Base-by-base conservation (phyloP, 2,113 vertebrate species). In the Elephas maximus region DNA sequence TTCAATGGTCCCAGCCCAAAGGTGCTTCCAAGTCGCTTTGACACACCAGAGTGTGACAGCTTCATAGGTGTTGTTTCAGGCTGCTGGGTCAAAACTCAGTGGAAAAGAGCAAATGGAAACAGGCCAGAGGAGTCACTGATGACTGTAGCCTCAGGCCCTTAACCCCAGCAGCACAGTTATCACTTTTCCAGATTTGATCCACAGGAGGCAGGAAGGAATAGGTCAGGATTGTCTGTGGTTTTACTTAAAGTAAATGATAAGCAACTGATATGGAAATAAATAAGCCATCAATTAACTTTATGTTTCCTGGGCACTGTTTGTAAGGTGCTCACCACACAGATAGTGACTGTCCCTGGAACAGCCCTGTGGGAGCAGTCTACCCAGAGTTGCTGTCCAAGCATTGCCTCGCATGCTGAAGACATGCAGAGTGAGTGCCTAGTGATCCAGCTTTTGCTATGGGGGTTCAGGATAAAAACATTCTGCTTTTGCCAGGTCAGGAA, bases 1-100 rank as follows among this genome's bases (percentile, higher is more conserved):
- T 95, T 98, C 97, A 98, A 98, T 57, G 96, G 97, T 94, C 98
- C 94, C 97, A 96, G 97, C 96, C 98, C 97, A 98, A 98, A 98
- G 97, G 97, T 57, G 93, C 88, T 97, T 96, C 85, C 73, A 95
- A 97, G 94, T 97, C 91, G 4, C 96, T 98, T 97, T 97, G 97
- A 98, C 96, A 97, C 96, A 96, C 95, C 86, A 97, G 93, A 90
- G 33, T 97, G 86, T 98, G 97, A 98, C 97, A 97, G 95, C 96
- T 98, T 98, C 98, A 97, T 82, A 98, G 97, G 97, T 96, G 79
- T 97, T 97, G 96, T 94, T 94, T 95, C 85, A 93, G 96, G 92
- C 91, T 78, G 48, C 80, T 97, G 10, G 93, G 88, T 87, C 76
- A 97, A 96, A 98, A 98, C 85, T 91, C 88, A 93, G 41, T 41